Evolutionary conservation across 2,888 invertebrate species (phyloP).

Genomic region (Agonopterix alstromeriana): DNA sequence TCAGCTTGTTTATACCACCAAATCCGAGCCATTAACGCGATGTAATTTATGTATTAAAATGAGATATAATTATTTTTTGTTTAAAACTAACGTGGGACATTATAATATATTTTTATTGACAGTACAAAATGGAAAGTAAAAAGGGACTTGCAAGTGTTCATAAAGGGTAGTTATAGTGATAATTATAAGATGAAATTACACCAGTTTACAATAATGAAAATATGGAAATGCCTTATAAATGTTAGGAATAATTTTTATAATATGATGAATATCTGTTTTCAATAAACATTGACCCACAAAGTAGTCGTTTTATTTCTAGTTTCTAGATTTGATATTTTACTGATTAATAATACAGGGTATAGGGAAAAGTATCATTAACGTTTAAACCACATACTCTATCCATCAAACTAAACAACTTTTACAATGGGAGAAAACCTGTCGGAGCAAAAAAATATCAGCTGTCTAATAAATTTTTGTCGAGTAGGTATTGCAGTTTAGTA

Average conservation of each 20-base stretch:
- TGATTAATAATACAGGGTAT: no score
- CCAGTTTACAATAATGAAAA: neutral
- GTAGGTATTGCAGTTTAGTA: no score
- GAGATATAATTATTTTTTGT: neutral
- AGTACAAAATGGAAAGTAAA: no score
- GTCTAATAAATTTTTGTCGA: no score
- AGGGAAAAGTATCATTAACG: no score
- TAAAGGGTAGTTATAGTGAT: slow-evolving; percentile 6
- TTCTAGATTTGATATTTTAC: no score
- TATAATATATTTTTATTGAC: neutral
- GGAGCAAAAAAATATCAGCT: no score
- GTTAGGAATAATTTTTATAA: slow-evolving; percentile 11
- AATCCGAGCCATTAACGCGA: slow-evolving; percentile 65
- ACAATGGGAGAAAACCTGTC: no score
- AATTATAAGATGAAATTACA: slow-evolving; percentile 2
- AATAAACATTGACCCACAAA: slow-evolving; percentile 10
- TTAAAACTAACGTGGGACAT: slow-evolving; percentile 10
- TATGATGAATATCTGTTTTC: slow-evolving; percentile 1
- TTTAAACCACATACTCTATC: no score
- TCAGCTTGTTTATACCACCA: slow-evolving; percentile 31
- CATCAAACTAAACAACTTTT: no score
- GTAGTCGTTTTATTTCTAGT: no score
- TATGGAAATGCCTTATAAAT: slow-evolving; percentile 22
- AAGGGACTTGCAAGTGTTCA: no score
- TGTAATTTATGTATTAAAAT: neutral